A percentile compares a stretch with the other conserved stretches of the same genome.
These are phyloP conservation scores for Mantis religiosa DNA, from an alignment of 2,888 invertebrate species.

Conservation along the genomic window DNA sequence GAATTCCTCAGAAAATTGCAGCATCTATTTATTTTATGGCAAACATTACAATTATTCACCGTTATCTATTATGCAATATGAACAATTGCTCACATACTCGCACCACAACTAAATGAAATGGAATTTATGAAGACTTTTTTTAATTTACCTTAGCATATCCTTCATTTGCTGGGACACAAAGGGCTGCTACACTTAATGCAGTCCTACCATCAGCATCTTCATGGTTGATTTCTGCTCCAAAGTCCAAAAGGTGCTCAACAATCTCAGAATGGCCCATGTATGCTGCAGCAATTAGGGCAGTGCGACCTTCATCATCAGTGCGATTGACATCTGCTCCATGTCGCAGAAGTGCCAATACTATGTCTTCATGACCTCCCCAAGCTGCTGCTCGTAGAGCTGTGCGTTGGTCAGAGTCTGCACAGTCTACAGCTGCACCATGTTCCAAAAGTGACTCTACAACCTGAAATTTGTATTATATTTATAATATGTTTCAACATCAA, in stretches of 20 bases:
- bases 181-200: conserved; percentile 80
- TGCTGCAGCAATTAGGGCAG: conserved; percentile 89
- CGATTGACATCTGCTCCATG: conserved; percentile 74
- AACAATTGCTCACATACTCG: too few species aligned
- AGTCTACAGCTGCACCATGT: conserved; percentile 78
- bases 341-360: conserved; percentile 63
- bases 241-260: conserved; percentile 75
- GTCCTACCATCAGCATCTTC: conserved; percentile 85
- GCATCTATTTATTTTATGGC: too few species aligned
- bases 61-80: too few species aligned
- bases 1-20: too few species aligned
- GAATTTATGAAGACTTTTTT: neutral
- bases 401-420: conserved; percentile 81
- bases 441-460: conserved; percentile 75
- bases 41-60: too few species aligned
- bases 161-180: conserved; percentile 76
- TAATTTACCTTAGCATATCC: conserved; percentile 56
- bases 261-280: conserved; percentile 96
- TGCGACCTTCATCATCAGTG: conserved; percentile 85
- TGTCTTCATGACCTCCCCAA: conserved; percentile 91
- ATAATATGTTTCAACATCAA: neutral
- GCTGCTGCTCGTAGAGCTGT: conserved; percentile 87
- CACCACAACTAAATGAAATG: too few species aligned
- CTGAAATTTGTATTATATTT: conserved; percentile 41
- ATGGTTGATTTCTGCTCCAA: conserved; percentile 79